Evolutionary conservation across 2,888 invertebrate species (phyloP).

Genomic region (Thymelicus sylvestris): DNA sequence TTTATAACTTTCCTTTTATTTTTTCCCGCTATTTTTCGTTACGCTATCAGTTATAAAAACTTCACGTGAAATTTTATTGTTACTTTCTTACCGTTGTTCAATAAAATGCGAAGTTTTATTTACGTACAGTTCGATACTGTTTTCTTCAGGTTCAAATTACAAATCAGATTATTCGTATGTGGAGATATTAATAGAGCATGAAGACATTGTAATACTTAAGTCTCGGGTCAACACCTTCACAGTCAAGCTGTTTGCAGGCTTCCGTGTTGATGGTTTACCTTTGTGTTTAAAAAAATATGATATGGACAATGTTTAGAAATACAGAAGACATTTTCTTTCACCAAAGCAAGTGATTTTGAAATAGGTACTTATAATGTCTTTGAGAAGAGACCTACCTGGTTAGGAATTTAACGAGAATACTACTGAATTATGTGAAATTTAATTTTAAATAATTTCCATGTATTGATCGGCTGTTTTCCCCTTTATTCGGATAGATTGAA

Average conservation of each 20-base stretch:
- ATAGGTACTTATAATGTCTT: too few species aligned
- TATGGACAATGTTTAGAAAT: neutral
- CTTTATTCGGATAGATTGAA: too few species aligned
- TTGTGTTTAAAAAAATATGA: neutral
- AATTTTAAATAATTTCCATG: too few species aligned
- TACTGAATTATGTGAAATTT: too few species aligned
- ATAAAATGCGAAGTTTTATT: neutral
- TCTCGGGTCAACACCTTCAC: constrained; percentile 1
- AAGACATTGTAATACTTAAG: constrained; percentile 9
- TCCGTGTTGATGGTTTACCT: neutral
- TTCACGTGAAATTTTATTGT: neutral
- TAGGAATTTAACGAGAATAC: too few species aligned
- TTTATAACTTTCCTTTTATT: neutral
- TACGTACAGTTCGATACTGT: neutral
- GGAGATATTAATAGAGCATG: constrained; percentile 7
- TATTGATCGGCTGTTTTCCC: too few species aligned
- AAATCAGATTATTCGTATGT: constrained; percentile 11
- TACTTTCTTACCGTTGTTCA: neutral
- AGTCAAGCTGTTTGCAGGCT: constrained; percentile 14
- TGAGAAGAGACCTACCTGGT: too few species aligned
- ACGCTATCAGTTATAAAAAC: neutral
- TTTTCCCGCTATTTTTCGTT: neutral
- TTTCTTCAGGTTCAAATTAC: neutral
- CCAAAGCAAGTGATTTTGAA: too few species aligned
- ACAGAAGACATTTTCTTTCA: too few species aligned